Base-by-base conservation (phyloP, 2,113 vertebrate genomes). In the Panthera tigris region DNA sequence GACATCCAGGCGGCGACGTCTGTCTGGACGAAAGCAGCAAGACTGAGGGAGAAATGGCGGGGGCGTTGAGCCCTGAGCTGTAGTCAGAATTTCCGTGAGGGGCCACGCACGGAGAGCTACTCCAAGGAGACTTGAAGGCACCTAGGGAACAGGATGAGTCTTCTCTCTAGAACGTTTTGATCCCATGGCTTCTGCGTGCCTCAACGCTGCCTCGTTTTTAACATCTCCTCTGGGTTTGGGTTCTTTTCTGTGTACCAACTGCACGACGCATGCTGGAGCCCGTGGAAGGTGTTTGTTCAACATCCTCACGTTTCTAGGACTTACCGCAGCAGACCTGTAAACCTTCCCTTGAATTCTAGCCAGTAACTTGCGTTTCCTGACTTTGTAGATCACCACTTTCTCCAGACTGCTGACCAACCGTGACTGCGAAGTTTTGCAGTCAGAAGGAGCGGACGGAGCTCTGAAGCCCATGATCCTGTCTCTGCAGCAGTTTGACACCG, bases 401-500 rank as follows among this genome's bases (percentile, higher is more conserved):
- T 99, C 99, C 19, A 99, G 99, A 95, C 99, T 99, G 92, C 98
- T 99, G 61, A 99, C 99, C 15, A 98, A 98, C 16, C 98, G 98
- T 1, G 99, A 99, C 5, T 90, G 98, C 33, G 98, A 98, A 0
- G 76, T 83, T 33, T 97, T 99, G 85, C 97, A 99, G 55, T 96
- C 96, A 2, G 98, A 98, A 82, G 89, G 99, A 14, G 88, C 88
- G 66, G 98, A 96, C 16, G n/a, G 27, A 92, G 96, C 95, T 0
- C 63, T 81, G 0, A 98, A 89, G 63, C 98, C 99, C 65, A 98
- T 98, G 36, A 95, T 99, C 82, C 98, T 99, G 41, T 99, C 98
- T 0, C 99, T 99, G 83, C 99, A 99, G 94, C 99, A 99, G 98
- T 99, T 99, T 98, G 99, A 99, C 98, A 99, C 99, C 0, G 99